phyloP scores from a whole-genome alignment of 1,140 invertebrate genomes.

The Leptoteleia sp. region DNA sequence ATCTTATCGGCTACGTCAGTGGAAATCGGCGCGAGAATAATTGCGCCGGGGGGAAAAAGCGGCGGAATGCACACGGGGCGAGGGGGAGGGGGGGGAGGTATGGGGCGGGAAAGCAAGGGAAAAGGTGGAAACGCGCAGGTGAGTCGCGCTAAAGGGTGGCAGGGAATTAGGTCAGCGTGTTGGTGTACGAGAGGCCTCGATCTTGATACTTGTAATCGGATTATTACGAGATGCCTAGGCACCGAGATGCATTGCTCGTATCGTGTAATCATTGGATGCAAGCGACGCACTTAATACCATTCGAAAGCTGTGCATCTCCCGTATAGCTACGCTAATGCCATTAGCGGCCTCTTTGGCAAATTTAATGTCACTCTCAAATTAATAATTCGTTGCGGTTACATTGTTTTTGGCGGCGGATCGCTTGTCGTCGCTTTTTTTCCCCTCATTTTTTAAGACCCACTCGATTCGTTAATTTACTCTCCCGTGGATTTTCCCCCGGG shows the following conservation, averaged over 20 bases:
- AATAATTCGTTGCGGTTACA: conserved; percentile 56
- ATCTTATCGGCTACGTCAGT: too few species aligned
- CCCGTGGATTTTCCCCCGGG: conserved; percentile 10
- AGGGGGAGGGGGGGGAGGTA: too few species aligned
- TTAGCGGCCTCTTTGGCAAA: conserved; percentile 41
- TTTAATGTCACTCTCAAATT: conserved; percentile 56
- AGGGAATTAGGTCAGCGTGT: conserved; percentile 54
- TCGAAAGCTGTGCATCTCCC: conserved; percentile 58
- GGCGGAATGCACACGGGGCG: too few species aligned
- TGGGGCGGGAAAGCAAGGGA: too few species aligned
- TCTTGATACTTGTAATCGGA: conserved; percentile 67
- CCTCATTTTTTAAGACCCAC: not conserved
- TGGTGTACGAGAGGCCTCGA: conserved; percentile 49
- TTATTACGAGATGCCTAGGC: conserved; percentile 67
- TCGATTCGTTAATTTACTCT: conserved; percentile 8
- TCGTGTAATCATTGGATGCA: conserved; percentile 53
- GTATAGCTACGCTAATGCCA: conserved; percentile 47
- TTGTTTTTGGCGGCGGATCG: conserved; percentile 28
- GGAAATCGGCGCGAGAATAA: too few species aligned
- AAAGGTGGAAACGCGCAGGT: conserved; percentile 7
- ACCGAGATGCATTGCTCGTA: conserved; percentile 62
- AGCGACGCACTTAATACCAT: conserved; percentile 59
- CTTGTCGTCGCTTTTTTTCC: conserved; percentile 1
- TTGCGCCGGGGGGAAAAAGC: too few species aligned
- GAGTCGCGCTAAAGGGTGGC: conserved; percentile 4